phyloP scores from a whole-genome alignment of 2,888 invertebrate species.

The Petrolisthes manimaculis region DNA sequence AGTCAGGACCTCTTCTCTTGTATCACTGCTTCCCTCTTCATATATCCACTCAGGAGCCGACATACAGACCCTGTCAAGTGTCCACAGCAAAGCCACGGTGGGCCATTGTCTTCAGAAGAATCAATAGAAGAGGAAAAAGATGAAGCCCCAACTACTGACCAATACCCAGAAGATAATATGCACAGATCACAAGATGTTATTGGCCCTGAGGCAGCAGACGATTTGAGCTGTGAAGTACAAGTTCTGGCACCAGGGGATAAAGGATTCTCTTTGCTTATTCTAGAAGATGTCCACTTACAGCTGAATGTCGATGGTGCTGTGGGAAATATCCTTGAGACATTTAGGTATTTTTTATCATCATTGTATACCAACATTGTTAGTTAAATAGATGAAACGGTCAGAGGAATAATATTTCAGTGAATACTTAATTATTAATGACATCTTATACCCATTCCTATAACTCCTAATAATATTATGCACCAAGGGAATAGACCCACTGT shows the following conservation, averaged over 20 bases:
- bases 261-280: slow-evolving; percentile 42
- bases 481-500: too few relatives aligned
- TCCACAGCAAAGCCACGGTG: neutral
- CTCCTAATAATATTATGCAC: too few relatives aligned
- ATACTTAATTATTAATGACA: too few relatives aligned
- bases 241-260: slow-evolving; percentile 48
- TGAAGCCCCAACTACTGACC: neutral
- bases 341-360: slow-evolving; percentile 28
- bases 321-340: slow-evolving; percentile 48
- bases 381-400: too few relatives aligned
- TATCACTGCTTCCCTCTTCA: slow-evolving; percentile 40
- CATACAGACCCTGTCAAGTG: neutral
- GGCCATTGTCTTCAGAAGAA: neutral
- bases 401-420: too few relatives aligned
- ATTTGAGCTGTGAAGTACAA: slow-evolving; percentile 8
- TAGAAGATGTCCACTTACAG: slow-evolving; percentile 49
- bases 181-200: neutral
- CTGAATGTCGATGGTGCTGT: neutral
- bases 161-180: neutral
- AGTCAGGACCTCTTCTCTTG: slow-evolving; percentile 44
- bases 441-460: too few relatives aligned
- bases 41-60: neutral
- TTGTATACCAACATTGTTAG: too few relatives aligned
- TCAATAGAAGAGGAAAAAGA: neutral
- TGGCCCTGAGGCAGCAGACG: neutral